A percentile compares a stretch with the other conserved stretches of the same genome.
Evolutionary conservation across 1,140 invertebrate genomes (phyloP).

Genomic region (Tribolium madens): DNA sequence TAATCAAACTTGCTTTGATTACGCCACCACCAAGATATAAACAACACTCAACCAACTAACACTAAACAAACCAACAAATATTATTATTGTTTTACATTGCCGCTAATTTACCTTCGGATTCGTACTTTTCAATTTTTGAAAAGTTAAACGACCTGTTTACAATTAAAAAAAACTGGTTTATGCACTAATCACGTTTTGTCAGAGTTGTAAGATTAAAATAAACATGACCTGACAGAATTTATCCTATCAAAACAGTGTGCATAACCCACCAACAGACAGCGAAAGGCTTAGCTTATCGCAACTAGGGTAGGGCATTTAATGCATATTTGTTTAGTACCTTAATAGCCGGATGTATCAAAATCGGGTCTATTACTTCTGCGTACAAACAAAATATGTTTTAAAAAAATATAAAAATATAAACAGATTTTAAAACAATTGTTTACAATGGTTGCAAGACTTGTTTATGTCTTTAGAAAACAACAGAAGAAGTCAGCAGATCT

Average conservation of each 20-base stretch:
- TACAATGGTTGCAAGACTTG: background rate
- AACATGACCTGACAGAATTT: conserved; percentile 29
- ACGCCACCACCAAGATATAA: conserved; percentile 5
- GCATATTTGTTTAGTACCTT: conserved; percentile 25
- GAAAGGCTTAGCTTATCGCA: conserved; percentile 21
- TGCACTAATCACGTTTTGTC: background rate
- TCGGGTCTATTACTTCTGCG: background rate
- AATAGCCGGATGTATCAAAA: conserved; percentile 15
- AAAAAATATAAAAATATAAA: background rate
- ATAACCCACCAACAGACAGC: conserved; percentile 20
- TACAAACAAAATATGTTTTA: background rate
- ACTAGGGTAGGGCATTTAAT: conserved; percentile 18
- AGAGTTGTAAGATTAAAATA: conserved; percentile 11
- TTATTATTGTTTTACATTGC: background rate
- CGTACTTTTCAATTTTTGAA: too few species aligned
- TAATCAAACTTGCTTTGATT: conserved; percentile 38
- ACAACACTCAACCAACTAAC: background rate
- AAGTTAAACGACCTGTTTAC: too few species aligned
- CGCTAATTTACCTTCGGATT: too few species aligned
- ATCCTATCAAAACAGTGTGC: conserved; percentile 35
- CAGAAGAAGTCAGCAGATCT: background rate
- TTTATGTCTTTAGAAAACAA: background rate
- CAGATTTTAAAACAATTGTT: background rate
- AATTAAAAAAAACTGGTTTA: too few species aligned
- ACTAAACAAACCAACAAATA: background rate